Evolutionary conservation across 2,888 invertebrate genomes (phyloP).

Genomic region (Athalia circularis): DNA sequence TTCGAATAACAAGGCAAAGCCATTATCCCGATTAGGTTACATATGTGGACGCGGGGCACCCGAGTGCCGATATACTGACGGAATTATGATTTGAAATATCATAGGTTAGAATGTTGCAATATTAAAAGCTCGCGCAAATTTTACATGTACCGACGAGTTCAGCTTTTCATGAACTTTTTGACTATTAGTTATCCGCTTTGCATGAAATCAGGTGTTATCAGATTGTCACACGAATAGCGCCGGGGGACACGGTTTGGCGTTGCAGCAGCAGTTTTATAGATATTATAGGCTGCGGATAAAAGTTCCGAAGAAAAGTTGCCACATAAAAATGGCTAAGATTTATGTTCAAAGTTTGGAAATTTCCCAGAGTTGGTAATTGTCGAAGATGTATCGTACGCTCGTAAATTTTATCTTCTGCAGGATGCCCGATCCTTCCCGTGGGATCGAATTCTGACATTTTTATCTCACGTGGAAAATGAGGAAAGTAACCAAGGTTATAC

Average conservation of each 20-base stretch:
- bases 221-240: constrained; percentile 18
- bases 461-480: constrained; percentile 36
- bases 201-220: constrained; percentile 21
- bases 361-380: constrained; percentile 64
- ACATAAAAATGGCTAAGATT: constrained; percentile 67
- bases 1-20: constrained; percentile 36
- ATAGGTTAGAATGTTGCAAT: too few species aligned
- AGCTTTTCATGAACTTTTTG: constrained; percentile 11
- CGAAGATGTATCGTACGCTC: constrained; percentile 62
- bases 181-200: not conserved
- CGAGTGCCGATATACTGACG: constrained; percentile 1
- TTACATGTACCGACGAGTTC: not conserved
- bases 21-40: constrained; percentile 38
- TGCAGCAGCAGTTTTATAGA: constrained; percentile 49
- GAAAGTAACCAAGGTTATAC: constrained; percentile 20
- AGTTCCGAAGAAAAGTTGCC: constrained; percentile 60
- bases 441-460: constrained; percentile 45
- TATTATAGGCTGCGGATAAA: constrained; percentile 53
- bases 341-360: constrained; percentile 64
- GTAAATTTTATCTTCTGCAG: constrained; percentile 61
- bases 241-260: not conserved
- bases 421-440: constrained; percentile 57
- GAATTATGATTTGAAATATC: not conserved
- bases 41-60: constrained; percentile 11
- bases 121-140: too few species aligned